Percentiles rank a stretch among this genome's conserved stretches.
These are phyloP conservation scores for Acyrthosiphon pisum DNA, from an alignment of 1,140 invertebrate genomes.

Conservation along the genomic window DNA sequence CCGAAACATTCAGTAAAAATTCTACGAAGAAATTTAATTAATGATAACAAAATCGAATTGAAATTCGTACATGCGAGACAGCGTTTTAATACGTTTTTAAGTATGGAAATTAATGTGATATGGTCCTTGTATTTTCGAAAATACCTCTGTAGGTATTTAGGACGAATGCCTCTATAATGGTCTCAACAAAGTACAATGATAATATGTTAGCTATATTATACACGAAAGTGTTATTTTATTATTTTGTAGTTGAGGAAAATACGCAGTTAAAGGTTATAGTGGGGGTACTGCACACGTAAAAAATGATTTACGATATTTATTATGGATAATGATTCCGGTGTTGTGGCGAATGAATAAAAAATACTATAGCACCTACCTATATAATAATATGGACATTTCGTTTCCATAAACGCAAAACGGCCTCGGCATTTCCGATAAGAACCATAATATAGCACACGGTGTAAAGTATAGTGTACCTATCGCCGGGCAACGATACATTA, in stretches of 20 bases:
- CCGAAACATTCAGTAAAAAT: neutral
- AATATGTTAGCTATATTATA: neutral
- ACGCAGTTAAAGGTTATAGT: neutral
- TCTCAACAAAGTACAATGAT: neutral
- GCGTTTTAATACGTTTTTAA: neutral
- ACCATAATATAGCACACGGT: neutral
- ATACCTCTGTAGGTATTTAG: neutral
- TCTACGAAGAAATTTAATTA: neutral
- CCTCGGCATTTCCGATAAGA: neutral
- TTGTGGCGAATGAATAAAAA: neutral
- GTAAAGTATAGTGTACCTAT: neutral
- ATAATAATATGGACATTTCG: neutral
- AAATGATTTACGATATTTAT: conserved; percentile 4
- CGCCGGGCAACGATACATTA: neutral
- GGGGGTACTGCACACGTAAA: neutral
- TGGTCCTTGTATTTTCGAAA: neutral
- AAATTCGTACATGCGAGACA: neutral
- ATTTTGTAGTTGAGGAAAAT: neutral
- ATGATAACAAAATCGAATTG: neutral
- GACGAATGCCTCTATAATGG: neutral
- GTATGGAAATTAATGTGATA: neutral
- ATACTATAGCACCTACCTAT: too few relatives aligned
- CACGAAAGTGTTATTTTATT: neutral
- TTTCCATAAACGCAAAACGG: neutral
- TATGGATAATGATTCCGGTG: neutral